These are phyloP conservation scores for Bibio marci DNA, from an alignment of 2,888 invertebrate genomes.

Conservation along the genomic window DNA sequence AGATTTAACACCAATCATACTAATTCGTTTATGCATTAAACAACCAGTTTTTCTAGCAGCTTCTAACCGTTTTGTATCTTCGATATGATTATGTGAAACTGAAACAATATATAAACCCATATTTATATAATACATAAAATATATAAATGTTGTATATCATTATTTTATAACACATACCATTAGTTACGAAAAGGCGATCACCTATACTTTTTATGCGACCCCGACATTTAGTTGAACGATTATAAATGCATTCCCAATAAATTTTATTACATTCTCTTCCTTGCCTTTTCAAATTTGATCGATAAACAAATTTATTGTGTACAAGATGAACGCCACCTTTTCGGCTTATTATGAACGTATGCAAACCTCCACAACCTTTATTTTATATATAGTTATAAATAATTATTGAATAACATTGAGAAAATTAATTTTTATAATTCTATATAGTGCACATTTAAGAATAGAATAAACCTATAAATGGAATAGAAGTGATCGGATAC, in stretches of 20 bases:
- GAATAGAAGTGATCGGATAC: too few species aligned
- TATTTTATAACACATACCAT: conserved; percentile 16
- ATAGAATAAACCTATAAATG: too few species aligned
- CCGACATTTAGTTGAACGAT: conserved; percentile 27
- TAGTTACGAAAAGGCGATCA: conserved; percentile 26
- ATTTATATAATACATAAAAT: background rate
- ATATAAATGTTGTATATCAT: background rate
- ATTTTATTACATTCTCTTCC: conserved; percentile 23
- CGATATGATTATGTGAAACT: conserved; percentile 27
- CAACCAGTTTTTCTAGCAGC: conserved; percentile 21
- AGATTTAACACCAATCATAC: conserved; percentile 4
- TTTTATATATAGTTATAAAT: too few species aligned
- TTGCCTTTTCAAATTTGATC: conserved; percentile 27
- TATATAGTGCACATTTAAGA: too few species aligned
- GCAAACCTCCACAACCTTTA: conserved; percentile 23
- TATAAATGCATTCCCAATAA: conserved; percentile 30
- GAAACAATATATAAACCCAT: conserved; percentile 1
- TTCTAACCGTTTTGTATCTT: conserved; percentile 22
- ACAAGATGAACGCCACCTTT: conserved; percentile 27
- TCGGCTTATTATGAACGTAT: conserved; percentile 26
- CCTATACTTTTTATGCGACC: conserved; percentile 28
- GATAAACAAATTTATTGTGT: conserved; percentile 26
- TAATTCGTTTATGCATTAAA: conserved; percentile 18
- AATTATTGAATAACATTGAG: too few species aligned
- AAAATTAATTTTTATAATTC: too few species aligned